phyloP scores from a whole-genome alignment of 92 coral and sea anemone species.

The Epizoanthus rinbou region DNA sequence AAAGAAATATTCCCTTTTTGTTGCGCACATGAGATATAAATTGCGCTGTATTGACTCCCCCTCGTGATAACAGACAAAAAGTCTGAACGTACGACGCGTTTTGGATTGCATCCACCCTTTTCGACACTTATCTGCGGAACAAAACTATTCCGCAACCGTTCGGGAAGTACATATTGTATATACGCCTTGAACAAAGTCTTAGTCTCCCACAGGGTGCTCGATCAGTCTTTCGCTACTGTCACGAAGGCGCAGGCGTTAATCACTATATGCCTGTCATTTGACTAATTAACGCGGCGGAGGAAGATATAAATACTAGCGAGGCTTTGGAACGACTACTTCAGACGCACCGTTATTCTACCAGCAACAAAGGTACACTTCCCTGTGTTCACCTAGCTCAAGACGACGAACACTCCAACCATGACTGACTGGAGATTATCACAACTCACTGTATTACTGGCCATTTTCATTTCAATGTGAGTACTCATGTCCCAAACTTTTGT shows the following conservation, averaged over 20 bases:
- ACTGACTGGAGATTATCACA: not conserved
- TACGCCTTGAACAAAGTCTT: not conserved
- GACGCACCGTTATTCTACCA: not conserved
- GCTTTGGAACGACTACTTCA: not conserved
- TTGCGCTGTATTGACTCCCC: not conserved
- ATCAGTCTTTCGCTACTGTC: no score
- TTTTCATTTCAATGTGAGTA: constrained; percentile 18
- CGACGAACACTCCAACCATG: not conserved
- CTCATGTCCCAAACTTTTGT: not conserved
- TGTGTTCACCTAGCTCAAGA: no score
- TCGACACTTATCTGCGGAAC: not conserved
- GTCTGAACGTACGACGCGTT: no score
- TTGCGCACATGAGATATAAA: constrained; percentile 21
- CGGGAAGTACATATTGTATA: not conserved
- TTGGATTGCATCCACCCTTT: not conserved
- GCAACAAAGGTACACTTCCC: not conserved
- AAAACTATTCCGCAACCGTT: not conserved
- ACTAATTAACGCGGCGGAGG: constrained; percentile 20
- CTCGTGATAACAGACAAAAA: no score
- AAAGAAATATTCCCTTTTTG: constrained; percentile 16
- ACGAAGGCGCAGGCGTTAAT: constrained; percentile 15
- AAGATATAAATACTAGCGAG: constrained; percentile 17
- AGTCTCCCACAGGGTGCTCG: no score
- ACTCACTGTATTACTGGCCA: not conserved
- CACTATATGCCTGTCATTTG: constrained; percentile 10